These are phyloP conservation scores for Opisthocomus hoazin DNA, from an alignment of 2,113 vertebrate genomes.

Conservation along the genomic window DNA sequence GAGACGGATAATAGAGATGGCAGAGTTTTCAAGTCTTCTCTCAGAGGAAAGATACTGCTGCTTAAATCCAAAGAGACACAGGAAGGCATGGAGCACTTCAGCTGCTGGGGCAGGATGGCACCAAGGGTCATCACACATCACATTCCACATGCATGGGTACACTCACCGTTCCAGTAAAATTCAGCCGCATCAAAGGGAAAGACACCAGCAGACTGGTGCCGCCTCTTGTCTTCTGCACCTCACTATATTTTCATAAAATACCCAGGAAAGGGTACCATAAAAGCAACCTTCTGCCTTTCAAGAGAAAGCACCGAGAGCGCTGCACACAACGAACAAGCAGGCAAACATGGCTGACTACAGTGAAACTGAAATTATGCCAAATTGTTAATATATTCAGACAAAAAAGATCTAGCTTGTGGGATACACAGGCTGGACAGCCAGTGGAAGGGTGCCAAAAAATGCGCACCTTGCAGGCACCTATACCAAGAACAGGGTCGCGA, in stretches of 20 bases:
- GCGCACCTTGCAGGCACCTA: not conserved
- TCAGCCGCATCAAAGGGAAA: not conserved
- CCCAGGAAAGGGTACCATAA: not conserved
- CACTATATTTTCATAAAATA: not conserved
- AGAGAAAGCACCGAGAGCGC: not conserved
- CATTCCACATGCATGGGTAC: not conserved
- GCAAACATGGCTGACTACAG: not conserved
- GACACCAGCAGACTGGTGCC: not conserved
- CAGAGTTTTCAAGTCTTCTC: not conserved
- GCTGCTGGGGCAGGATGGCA: not conserved
- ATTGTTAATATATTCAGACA: accelerated
- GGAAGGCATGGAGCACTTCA: not conserved
- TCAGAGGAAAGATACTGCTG: not conserved
- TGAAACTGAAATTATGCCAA: not conserved
- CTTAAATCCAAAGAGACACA: not conserved
- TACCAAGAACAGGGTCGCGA: not conserved
- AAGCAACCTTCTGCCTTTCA: not conserved
- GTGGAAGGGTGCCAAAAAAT: not conserved
- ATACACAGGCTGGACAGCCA: not conserved
- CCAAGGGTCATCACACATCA: not conserved
- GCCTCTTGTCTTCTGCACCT: not conserved
- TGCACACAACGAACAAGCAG: accelerated
- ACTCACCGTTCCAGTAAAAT: not conserved
- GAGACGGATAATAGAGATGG: not conserved
- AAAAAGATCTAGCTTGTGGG: not conserved